Percentiles rank a stretch among this genome's conserved stretches.
Conservation (phyloP, 1,140 invertebrate species). For the Paramacrobiotus metropolitanus region DNA sequence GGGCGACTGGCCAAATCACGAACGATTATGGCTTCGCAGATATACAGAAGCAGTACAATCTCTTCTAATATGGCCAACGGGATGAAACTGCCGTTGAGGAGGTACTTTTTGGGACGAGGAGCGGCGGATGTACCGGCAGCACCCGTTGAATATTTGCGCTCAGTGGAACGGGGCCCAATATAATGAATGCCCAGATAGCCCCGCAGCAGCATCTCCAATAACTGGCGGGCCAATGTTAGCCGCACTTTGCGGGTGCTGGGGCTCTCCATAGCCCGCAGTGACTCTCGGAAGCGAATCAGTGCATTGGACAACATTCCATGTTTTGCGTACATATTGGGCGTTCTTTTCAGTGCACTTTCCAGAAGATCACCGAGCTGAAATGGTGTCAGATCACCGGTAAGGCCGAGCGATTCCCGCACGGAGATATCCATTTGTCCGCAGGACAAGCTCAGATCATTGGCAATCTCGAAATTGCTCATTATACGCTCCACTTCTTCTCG, state of each 20-base stretch:
- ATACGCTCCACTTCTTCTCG: neutral
- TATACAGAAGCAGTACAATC: neutral
- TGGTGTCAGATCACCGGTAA: neutral
- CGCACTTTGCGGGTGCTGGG: neutral
- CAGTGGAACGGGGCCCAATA: neutral
- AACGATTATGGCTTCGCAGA: neutral
- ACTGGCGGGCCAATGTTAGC: neutral
- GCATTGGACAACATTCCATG: neutral
- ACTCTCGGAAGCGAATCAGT: neutral
- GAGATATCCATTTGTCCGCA: neutral
- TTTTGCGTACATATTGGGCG: neutral
- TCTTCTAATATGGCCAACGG: neutral
- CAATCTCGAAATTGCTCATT: neutral
- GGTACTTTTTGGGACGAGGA: constrained; percentile 1
- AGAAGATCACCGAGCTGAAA: neutral
- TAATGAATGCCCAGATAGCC: neutral
- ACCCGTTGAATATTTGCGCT: neutral
- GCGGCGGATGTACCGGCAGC: neutral
- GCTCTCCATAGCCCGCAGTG: neutral
- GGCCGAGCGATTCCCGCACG: neutral
- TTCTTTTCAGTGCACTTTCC: neutral
- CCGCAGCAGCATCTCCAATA: neutral
- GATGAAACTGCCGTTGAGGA: neutral
- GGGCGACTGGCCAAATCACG: neutral
- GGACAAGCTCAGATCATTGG: neutral